phyloP scores from a whole-genome alignment of 2,888 invertebrate genomes.

The Limnephilus rhombicus region DNA sequence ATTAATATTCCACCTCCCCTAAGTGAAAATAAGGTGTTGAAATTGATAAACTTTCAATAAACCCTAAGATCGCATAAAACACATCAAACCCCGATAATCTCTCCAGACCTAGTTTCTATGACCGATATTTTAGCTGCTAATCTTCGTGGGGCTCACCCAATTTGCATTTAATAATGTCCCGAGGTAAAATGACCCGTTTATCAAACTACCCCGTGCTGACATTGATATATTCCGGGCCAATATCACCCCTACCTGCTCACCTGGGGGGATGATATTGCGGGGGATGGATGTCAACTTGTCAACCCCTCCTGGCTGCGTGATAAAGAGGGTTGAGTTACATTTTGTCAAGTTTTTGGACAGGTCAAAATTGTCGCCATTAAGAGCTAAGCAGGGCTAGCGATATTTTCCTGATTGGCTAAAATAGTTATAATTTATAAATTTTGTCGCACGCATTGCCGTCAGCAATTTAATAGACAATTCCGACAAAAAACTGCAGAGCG shows the following conservation, averaged over 20 bases:
- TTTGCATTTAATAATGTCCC: conserved; percentile 19
- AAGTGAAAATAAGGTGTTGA: background rate
- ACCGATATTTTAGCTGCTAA: background rate
- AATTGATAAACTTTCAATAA: background rate
- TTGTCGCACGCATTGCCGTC: too few relatives aligned
- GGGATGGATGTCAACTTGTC: background rate
- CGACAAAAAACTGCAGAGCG: too few relatives aligned
- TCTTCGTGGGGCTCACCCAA: background rate
- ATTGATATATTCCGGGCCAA: background rate
- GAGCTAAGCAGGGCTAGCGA: too few relatives aligned
- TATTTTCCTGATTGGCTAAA: too few relatives aligned
- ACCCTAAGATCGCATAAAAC: background rate
- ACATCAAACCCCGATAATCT: background rate
- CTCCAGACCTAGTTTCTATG: background rate
- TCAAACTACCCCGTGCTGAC: background rate
- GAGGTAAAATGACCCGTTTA: conserved; percentile 16
- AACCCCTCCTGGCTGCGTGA: background rate
- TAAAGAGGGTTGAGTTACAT: background rate
- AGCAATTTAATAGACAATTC: too few relatives aligned
- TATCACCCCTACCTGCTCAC: background rate
- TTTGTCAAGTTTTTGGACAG: background rate
- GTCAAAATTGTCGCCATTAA: background rate
- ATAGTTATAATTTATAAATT: too few relatives aligned
- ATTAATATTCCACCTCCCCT: background rate
- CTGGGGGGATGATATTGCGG: background rate